phyloP scores from a whole-genome alignment of 2,113 vertebrate species.

The Thomomys bottae region DNA sequence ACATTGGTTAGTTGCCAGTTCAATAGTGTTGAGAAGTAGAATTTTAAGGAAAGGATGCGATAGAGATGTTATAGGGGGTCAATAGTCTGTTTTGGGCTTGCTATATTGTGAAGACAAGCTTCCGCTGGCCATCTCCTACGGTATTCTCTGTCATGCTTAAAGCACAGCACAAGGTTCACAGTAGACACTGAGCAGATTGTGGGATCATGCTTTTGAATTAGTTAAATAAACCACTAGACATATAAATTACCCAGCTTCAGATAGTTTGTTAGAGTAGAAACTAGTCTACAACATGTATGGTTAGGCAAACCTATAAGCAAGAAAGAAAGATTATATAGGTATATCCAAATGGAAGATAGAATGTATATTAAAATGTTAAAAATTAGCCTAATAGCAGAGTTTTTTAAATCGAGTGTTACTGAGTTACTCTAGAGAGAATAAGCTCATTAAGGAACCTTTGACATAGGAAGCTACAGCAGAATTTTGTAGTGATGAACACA shows the following conservation, averaged over 20 bases:
- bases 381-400: background rate
- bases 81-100: background rate
- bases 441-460: background rate
- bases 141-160: background rate
- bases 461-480: background rate
- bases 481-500: background rate
- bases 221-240: background rate
- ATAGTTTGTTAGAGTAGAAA: background rate
- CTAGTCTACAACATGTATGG: background rate
- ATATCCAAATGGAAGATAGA: background rate
- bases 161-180: too few species aligned
- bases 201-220: background rate
- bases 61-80: too few species aligned
- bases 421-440: background rate
- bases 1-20: background rate
- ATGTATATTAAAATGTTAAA: background rate
- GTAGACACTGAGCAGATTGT: background rate
- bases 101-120: too few species aligned
- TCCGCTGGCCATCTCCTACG: background rate
- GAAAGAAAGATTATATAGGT: background rate
- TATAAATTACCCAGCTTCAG: background rate
- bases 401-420: background rate
- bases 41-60: rapidly evolving
- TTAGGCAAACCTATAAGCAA: background rate
- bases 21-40: background rate